Evolutionary conservation across 1,140 invertebrate genomes (phyloP).

Genomic region (Campoletis sonorensis): DNA sequence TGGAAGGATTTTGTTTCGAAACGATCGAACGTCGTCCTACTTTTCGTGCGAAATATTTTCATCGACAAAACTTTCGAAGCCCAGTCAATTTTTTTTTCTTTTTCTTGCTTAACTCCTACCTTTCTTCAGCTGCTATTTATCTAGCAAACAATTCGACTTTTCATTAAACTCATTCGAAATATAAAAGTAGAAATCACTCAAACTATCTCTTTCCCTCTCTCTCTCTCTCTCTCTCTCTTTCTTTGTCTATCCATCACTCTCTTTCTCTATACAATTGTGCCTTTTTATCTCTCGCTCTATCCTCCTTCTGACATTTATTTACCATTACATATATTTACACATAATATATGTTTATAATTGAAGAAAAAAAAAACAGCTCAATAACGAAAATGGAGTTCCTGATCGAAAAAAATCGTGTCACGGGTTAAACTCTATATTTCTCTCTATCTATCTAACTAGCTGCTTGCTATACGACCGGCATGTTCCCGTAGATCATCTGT

Average conservation of each 20-base stretch:
- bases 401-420: slow-evolving; percentile 46
- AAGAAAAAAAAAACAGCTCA: not conserved
- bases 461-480: slow-evolving; percentile 75
- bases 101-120: not conserved
- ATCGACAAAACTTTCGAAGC: not conserved
- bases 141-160: too few species aligned
- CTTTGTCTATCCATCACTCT: not conserved
- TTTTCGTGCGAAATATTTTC: not conserved
- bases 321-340: not conserved
- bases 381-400: not conserved
- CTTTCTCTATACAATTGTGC: slow-evolving; percentile 26
- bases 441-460: slow-evolving; percentile 66
- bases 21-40: not conserved
- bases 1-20: not conserved
- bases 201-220: not conserved
- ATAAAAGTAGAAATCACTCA: too few species aligned
- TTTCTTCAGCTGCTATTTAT: too few species aligned
- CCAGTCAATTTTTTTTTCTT: not conserved
- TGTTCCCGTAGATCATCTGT: slow-evolving; percentile 73
- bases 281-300: slow-evolving; percentile 19
- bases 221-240: not conserved
- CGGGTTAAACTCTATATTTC: slow-evolving; percentile 61
- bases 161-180: too few species aligned
- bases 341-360: not conserved
- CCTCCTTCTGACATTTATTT: slow-evolving; percentile 35